These are phyloP conservation scores for Gadopsis marmoratus DNA, from an alignment of 2,797 vertebrate species.

Conservation along the genomic window DNA sequence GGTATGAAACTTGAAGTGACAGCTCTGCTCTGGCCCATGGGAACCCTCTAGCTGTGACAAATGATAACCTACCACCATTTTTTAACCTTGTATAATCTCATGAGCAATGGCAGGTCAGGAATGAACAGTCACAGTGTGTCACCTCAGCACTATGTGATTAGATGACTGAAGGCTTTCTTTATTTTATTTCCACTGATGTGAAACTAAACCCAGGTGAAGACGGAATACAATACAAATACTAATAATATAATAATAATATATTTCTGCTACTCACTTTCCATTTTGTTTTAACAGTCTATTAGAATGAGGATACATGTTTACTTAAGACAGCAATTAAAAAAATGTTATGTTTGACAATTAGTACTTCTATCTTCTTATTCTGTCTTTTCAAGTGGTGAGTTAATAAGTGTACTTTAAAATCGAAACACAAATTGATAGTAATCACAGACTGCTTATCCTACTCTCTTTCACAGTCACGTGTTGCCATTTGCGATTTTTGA, in stretches of 20 bases:
- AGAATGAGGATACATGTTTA: background rate
- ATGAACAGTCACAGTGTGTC: conserved; percentile 45
- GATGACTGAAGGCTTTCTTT: conserved; percentile 32
- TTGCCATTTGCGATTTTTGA: background rate
- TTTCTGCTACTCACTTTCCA: background rate
- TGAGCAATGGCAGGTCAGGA: conserved; percentile 40
- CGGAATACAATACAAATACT: background rate
- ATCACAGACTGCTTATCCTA: background rate
- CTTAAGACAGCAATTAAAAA: background rate
- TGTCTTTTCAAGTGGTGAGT: background rate
- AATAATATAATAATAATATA: no score
- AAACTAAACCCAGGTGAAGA: conserved; percentile 42
- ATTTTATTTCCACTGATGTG: conserved; percentile 31
- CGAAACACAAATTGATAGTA: no score
- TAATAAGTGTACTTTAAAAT: no score
- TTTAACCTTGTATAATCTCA: conserved; percentile 62
- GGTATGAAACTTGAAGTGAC: conserved; percentile 73
- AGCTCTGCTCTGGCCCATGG: conserved; percentile 57
- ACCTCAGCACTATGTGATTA: conserved; percentile 33
- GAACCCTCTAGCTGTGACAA: conserved; percentile 67
- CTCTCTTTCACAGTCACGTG: background rate
- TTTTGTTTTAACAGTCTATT: conserved; percentile 1
- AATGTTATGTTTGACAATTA: background rate
- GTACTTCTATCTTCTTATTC: background rate
- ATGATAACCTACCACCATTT: conserved; percentile 65